A percentile compares a stretch with the other conserved stretches of the same genome.
Evolutionary conservation across 2,888 invertebrate species (phyloP).

Genomic region (Epinotia brunnichana): DNA sequence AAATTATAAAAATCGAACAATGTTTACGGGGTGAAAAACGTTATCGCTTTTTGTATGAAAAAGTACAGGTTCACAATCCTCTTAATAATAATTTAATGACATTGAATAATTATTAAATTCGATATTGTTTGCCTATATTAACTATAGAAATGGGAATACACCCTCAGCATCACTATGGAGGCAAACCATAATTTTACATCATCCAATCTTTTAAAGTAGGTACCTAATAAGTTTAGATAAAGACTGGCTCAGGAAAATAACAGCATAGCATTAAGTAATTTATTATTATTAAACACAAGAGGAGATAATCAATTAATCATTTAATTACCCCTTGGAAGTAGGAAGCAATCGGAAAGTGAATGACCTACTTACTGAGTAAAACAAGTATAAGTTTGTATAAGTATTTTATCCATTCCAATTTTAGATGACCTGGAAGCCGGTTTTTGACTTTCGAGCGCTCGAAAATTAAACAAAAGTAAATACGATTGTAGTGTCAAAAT

Average conservation of each 20-base stretch:
- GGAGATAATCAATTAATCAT: neutral
- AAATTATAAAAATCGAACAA: too few relatives aligned
- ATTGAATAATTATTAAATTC: conserved; percentile 37
- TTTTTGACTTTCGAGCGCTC: too few relatives aligned
- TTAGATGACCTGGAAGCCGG: too few relatives aligned
- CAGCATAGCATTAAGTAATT: neutral
- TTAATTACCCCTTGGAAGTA: neutral
- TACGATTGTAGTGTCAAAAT: too few relatives aligned
- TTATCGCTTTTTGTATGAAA: too few relatives aligned
- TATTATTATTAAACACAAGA: neutral
- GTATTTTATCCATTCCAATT: too few relatives aligned
- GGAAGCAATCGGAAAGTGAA: neutral
- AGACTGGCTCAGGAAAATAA: neutral
- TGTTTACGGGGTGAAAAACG: too few relatives aligned
- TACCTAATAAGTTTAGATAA: neutral
- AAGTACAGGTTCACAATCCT: too few relatives aligned
- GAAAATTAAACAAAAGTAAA: too few relatives aligned
- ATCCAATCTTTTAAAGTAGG: neutral
- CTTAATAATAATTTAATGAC: conserved; percentile 20
- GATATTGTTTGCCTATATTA: conserved; percentile 32
- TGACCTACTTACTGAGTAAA: too few relatives aligned
- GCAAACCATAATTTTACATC: conserved; percentile 12
- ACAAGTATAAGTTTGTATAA: too few relatives aligned
- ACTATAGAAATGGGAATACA: conserved; percentile 15
- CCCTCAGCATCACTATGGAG: conserved; percentile 25